Evolutionary conservation across 2,113 vertebrate genomes (phyloP), one percentile per base, ranked within the genome.

Genomic region (Hippocampus barbouri): DNA sequence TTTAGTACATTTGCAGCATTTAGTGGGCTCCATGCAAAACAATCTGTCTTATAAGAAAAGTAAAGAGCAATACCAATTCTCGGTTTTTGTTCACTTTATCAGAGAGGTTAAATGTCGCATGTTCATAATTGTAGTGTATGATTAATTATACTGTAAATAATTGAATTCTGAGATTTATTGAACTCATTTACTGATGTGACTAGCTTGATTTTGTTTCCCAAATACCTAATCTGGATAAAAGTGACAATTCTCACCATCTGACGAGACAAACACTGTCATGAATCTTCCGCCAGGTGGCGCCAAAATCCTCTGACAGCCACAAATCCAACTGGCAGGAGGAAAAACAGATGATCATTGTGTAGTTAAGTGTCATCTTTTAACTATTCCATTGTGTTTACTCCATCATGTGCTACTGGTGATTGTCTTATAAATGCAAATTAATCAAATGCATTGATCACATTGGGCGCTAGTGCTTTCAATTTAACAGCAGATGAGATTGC

Each of bases 231-330:
- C 10, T 9, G 21, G 3, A 18, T 15, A 16, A 64, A 14, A 23
- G 34, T 25, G n/a, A 66, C n/a, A 34, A 23, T 61, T 77, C 94
- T 94, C 86, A 97, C 96, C 96, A 98, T 93, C 95, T 95, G 80
- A 94, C 94, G 85, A 95, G 86, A 86, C 95, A 98, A 56, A 95
- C 95, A 65, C 91, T 89, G 83, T 94, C 84, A 79, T 97, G 94
- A 76, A 97, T 93, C 86, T 93, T 93, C 80, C 85, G 91, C 96
- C 96, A 98, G 70, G 84, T 93, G 89, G 84, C 88, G 41, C 95
- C 95, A 88, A 97, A 97, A 87, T 96, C 91, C 80, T 90, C 93
- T 73, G 96, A 97, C 75, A 97, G 75, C 96, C 95, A 98, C 65
- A 90, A 63, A 53, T 91, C 83, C 76, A 85, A 61, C 90, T 91